These are phyloP conservation scores for Ceratina australensis DNA, from an alignment of 1,140 invertebrate species.

Conservation along the genomic window DNA sequence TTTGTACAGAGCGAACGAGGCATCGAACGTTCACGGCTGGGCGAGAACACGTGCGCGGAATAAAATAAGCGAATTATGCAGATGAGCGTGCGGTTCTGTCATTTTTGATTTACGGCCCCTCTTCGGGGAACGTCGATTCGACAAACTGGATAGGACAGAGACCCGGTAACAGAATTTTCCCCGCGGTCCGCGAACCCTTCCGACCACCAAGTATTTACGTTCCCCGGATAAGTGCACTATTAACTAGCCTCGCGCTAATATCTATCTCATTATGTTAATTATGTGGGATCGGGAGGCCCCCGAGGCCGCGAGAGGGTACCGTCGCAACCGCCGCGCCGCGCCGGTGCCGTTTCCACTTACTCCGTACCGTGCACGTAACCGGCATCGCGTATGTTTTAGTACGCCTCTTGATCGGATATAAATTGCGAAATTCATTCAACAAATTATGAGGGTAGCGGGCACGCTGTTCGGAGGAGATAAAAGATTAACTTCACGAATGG, in stretches of 20 bases:
- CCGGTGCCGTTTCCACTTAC: neutral
- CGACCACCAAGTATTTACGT: conserved; percentile 64
- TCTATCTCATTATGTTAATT: conserved; percentile 72
- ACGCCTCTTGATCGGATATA: neutral
- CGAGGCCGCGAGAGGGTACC: conserved; percentile 57
- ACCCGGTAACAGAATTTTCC: conserved; percentile 12
- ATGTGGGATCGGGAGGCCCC: conserved; percentile 52
- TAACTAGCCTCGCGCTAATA: conserved; percentile 71
- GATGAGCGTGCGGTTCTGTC: conserved; percentile 60
- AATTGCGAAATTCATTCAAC: neutral
- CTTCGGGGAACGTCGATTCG: neutral
- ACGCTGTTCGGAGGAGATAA: neutral
- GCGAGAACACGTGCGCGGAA: conserved; percentile 47
- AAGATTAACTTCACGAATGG: neutral
- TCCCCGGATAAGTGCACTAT: conserved; percentile 67
- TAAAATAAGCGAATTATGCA: conserved; percentile 62
- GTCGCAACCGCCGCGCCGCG: neutral
- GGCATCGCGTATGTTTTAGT: too few relatives aligned
- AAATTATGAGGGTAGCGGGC: neutral
- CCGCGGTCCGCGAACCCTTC: conserved; percentile 5
- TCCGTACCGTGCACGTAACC: neutral
- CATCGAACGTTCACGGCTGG: conserved; percentile 25
- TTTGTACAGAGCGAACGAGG: conserved; percentile 35
- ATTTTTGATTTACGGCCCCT: conserved; percentile 60
- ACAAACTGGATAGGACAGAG: neutral